Evolutionary conservation across 1,140 invertebrate genomes (phyloP).

Genomic region (Pseudomyrmex concolor): DNA sequence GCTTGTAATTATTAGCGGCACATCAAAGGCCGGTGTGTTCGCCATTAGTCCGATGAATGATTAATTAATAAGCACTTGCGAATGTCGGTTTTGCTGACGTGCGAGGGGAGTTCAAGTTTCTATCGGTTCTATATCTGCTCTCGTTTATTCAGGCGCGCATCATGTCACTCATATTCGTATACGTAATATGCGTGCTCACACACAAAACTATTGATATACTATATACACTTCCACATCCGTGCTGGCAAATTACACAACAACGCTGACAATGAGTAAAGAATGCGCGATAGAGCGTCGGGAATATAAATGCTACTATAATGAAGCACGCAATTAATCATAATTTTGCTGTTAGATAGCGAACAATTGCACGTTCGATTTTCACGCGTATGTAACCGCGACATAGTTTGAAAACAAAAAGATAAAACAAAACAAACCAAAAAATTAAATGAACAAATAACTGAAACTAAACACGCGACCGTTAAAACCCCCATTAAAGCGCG

Average conservation of each 20-base stretch:
- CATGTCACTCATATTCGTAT: slow-evolving; percentile 54
- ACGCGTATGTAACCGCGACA: not conserved
- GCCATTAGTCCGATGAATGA: slow-evolving; percentile 62
- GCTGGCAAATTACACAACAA: slow-evolving; percentile 67
- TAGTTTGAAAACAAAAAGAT: not conserved
- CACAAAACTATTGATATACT: slow-evolving; percentile 58
- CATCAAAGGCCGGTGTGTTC: slow-evolving; percentile 36
- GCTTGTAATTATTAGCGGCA: slow-evolving; percentile 49
- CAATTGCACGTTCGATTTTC: slow-evolving; percentile 54
- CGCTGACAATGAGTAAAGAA: slow-evolving; percentile 63
- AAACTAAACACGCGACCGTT: not conserved
- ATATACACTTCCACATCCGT: slow-evolving; percentile 12
- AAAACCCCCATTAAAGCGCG: slow-evolving; percentile 23
- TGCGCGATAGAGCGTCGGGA: slow-evolving; percentile 55
- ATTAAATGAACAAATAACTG: slow-evolving; percentile 3
- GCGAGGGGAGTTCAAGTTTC: slow-evolving; percentile 47
- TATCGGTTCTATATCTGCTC: slow-evolving; percentile 63
- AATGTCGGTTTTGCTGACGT: slow-evolving; percentile 65
- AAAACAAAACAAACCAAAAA: not conserved
- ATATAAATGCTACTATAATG: slow-evolving; percentile 62
- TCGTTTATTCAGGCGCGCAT: slow-evolving; percentile 49
- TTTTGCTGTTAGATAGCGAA: slow-evolving; percentile 49
- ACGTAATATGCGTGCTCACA: slow-evolving; percentile 32
- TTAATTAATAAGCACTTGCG: slow-evolving; percentile 68
- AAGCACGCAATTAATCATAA: slow-evolving; percentile 51